These are phyloP conservation scores for Galago senegalensis DNA, from an alignment of 2,797 vertebrate genomes.

Conservation along the genomic window DNA sequence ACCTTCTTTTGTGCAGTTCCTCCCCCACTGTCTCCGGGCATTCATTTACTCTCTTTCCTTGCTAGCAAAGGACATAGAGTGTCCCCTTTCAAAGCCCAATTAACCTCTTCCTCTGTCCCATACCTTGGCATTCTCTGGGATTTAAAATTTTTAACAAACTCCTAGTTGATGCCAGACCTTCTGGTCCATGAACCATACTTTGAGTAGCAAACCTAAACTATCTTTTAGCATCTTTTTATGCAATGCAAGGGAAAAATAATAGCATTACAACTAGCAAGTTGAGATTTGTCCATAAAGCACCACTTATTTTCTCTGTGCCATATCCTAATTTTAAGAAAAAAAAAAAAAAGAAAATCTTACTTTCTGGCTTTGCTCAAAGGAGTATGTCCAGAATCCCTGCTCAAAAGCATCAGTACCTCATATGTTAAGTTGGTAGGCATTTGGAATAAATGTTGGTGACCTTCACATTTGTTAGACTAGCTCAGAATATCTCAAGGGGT, in stretches of 20 bases:
- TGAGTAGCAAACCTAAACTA: neutral
- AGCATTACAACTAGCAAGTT: neutral
- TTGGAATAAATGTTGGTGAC: neutral
- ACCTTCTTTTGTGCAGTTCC: too few species aligned
- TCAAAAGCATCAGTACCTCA: neutral
- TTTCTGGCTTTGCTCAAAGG: conserved; percentile 6
- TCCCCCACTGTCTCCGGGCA: too few species aligned
- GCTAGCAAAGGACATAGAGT: too few species aligned
- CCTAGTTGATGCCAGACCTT: neutral
- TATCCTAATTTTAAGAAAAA: neutral
- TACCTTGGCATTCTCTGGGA: neutral
- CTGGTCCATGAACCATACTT: neutral
- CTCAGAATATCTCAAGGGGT: neutral
- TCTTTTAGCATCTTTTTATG: neutral
- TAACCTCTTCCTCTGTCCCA: too few species aligned
- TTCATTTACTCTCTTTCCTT: too few species aligned
- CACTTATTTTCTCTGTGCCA: neutral
- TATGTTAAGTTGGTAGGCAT: neutral
- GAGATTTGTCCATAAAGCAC: neutral
- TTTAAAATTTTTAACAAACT: neutral
- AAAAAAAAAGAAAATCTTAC: neutral
- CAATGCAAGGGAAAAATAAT: neutral
- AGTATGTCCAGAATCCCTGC: neutral
- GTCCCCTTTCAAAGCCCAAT: too few species aligned
- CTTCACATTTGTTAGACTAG: neutral